Evolutionary conservation across 2,888 invertebrate genomes (phyloP).

Genomic region (Diaperis boleti): DNA sequence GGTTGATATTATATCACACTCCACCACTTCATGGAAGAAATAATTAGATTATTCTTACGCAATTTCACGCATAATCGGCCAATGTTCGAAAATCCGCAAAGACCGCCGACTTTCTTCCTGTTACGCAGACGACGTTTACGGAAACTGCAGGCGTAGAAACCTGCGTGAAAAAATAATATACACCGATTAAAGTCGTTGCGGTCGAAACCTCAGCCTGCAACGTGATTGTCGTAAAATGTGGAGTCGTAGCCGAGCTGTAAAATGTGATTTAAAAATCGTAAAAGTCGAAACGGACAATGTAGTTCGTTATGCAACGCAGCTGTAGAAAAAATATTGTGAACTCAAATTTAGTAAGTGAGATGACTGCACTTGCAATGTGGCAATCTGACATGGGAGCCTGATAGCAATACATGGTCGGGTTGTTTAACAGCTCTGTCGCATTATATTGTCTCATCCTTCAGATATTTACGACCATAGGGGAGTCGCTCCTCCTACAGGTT

Average conservation of each 20-base stretch:
- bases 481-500: too few relatives aligned
- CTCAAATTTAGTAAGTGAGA: too few relatives aligned
- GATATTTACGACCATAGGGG: too few relatives aligned
- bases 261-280: conserved; percentile 4
- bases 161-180: conserved; percentile 9
- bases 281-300: neutral
- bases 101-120: conserved; percentile 36
- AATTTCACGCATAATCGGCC: conserved; percentile 41
- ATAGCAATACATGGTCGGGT: too few relatives aligned
- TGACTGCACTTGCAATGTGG: too few relatives aligned
- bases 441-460: too few relatives aligned
- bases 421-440: too few relatives aligned
- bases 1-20: conserved; percentile 39
- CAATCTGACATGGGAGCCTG: too few relatives aligned
- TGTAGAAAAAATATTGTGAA: too few relatives aligned
- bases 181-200: neutral
- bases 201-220: conserved; percentile 3
- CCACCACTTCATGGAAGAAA: conserved; percentile 31
- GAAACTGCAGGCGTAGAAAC: conserved; percentile 20
- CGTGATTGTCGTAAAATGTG: conserved; percentile 3
- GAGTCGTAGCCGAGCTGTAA: neutral
- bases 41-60: conserved; percentile 36
- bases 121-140: conserved; percentile 26
- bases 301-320: neutral
- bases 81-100: conserved; percentile 36